Base-by-base conservation (phyloP, 2,888 invertebrate species). In the Sepioteuthis lessoniana region DNA sequence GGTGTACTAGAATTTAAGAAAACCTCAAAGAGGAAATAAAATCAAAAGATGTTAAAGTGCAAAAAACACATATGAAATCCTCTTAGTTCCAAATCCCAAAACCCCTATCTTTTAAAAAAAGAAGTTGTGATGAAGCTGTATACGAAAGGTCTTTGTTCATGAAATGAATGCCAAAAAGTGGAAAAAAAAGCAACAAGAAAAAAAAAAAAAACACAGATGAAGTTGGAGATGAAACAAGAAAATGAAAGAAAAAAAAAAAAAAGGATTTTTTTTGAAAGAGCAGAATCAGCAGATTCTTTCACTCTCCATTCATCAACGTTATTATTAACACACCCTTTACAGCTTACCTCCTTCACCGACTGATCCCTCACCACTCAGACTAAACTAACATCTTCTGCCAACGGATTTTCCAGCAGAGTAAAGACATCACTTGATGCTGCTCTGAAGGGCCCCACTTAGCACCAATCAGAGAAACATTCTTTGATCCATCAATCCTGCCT, bases 401-500 rank as follows among this genome's bases (percentile, higher is more conserved):
- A 76, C 76, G 16, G n/a, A 76, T 76, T 76, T 76, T 76, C 76
- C 76, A 76, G 76, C 76, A 76, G n/a, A 35, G n/a, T n/a, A 13
- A 76, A 76, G 76, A 35, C 76, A 76, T 76, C n/a, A 76, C 76
- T n/a, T 76, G 76, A 76, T 76, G 76, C 16, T 76, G n/a, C n/a
- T 76, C 76, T n/a, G n/a, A 76, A 76, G 76, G 76, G 76, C 16
- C n/a, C 76, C 76, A 76, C 76, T 76, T 76, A 76, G n/a, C 76
- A 76, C 76, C 76, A 76, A 76, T 76, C 76, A 76, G n/a, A 35
- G n/a, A 7, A 21, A 55, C 21, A 3, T 10, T 35, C 35, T 76
- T 76, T 76, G n/a, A 76, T 76, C 76, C n/a, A 76, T 35, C 76
- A 76, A 76, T 76, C 76, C 76, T n/a, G 76, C 5, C 16, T 55